Conservation (phyloP, 2,888 invertebrate genomes). For the Pemphredon lugubris region DNA sequence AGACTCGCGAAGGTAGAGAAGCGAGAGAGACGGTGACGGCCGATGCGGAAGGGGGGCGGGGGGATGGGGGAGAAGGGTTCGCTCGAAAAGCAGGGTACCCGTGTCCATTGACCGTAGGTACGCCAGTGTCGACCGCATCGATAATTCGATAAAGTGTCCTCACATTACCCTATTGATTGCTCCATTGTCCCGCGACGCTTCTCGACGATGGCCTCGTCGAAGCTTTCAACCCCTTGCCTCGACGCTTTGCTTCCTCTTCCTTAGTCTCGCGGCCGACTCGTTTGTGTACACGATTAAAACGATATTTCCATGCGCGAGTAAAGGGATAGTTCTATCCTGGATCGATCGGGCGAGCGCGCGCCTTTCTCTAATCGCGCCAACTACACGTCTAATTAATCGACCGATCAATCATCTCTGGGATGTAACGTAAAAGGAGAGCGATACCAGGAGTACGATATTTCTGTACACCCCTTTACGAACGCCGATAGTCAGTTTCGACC, state of each 20-base stretch:
- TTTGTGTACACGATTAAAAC: constrained; percentile 59
- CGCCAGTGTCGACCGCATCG: constrained; percentile 75
- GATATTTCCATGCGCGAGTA: constrained; percentile 49
- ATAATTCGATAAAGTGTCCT: constrained; percentile 81
- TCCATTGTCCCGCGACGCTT: constrained; percentile 77
- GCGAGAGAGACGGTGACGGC: constrained; percentile 16
- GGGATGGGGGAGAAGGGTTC: constrained; percentile 55
- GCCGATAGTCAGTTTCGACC: too few species aligned
- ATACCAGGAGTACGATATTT: background rate
- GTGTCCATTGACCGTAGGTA: constrained; percentile 71
- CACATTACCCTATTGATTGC: constrained; percentile 81
- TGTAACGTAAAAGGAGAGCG: background rate
- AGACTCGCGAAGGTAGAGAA: constrained; percentile 38
- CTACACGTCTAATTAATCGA: background rate
- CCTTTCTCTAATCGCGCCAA: background rate
- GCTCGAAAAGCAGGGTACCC: constrained; percentile 70
- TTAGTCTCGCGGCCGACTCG: constrained; percentile 56
- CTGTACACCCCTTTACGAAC: too few species aligned
- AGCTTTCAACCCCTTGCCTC: constrained; percentile 70
- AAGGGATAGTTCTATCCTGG: constrained; percentile 19
- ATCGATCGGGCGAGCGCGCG: background rate
- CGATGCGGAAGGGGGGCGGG: constrained; percentile 10
- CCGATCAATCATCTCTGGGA: background rate
- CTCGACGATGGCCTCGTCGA: constrained; percentile 69
- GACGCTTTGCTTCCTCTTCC: constrained; percentile 63